A percentile compares a stretch with the other conserved stretches of the same genome.
Evolutionary conservation across 2,888 invertebrate species (phyloP).

Genomic region (Cerastis leucographa): DNA sequence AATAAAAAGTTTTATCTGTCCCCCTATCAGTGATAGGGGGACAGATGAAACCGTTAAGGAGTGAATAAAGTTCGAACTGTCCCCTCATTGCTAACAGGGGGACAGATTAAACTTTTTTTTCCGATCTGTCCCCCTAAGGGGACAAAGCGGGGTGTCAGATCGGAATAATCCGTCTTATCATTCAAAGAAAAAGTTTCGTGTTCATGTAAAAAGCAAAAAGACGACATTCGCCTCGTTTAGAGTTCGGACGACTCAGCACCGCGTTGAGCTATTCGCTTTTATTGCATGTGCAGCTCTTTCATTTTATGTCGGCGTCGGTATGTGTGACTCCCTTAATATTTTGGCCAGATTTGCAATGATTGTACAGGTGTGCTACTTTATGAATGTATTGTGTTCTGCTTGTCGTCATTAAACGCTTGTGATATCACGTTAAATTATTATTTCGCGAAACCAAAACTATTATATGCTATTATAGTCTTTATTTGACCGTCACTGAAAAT

Average conservation of each 20-base stretch:
- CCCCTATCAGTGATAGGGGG: too few species aligned
- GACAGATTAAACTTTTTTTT: too few species aligned
- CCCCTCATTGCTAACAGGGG: too few species aligned
- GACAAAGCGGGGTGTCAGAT: too few species aligned
- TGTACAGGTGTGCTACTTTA: conserved; percentile 35
- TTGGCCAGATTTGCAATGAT: conserved; percentile 35
- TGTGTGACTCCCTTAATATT: not conserved
- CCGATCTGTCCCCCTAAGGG: too few species aligned
- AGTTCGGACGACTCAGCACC: not conserved
- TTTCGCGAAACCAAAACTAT: not conserved
- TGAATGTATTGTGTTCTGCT: conserved; percentile 27
- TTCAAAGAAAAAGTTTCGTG: not conserved
- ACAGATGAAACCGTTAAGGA: too few species aligned
- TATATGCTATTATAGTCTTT: not conserved
- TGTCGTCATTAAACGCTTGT: conserved; percentile 2
- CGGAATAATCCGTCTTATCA: too few species aligned
- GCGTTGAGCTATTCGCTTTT: not conserved
- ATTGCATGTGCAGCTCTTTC: not conserved
- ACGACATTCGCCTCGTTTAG: not conserved
- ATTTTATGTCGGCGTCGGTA: too few species aligned
- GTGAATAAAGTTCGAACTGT: too few species aligned
- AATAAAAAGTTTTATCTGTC: too few species aligned
- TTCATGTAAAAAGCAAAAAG: not conserved
- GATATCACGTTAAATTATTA: not conserved
- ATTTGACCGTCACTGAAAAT: not conserved